A percentile compares a stretch with the other conserved stretches of the same genome.
Evolutionary conservation across 1,140 invertebrate species (phyloP).

Genomic region (Lasioglossum baleicum): DNA sequence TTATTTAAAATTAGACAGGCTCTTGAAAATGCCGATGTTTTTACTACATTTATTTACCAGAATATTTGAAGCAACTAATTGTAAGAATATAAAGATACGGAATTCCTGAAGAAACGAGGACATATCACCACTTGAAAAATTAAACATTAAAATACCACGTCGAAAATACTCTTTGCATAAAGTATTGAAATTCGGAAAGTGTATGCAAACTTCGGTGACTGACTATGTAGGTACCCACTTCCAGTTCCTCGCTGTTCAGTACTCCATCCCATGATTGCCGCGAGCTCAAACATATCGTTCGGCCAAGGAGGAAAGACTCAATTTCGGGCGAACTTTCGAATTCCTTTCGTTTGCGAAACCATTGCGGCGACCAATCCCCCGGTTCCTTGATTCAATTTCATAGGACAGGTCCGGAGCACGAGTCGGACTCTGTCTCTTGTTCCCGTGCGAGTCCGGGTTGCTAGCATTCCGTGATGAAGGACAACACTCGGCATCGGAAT

Average conservation of each 20-base stretch:
- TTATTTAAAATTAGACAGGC: too few species aligned
- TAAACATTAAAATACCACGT: too few species aligned
- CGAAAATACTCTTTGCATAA: too few species aligned
- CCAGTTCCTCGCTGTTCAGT: background rate
- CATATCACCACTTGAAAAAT: too few species aligned
- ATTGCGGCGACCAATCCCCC: background rate
- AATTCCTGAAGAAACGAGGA: too few species aligned
- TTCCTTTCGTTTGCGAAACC: conserved; percentile 5
- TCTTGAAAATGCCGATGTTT: too few species aligned
- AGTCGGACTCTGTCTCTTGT: background rate
- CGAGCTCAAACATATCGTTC: background rate
- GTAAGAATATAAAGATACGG: too few species aligned
- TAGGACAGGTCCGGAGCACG: background rate
- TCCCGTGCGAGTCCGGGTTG: background rate
- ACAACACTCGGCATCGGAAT: background rate
- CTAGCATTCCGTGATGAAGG: background rate
- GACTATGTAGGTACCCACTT: too few species aligned
- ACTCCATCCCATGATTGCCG: background rate
- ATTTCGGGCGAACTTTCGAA: background rate
- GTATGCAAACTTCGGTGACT: too few species aligned
- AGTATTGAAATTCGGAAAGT: too few species aligned
- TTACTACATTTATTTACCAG: too few species aligned
- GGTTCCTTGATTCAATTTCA: conserved; percentile 14
- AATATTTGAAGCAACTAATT: too few species aligned
- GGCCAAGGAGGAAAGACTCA: background rate